Evolutionary conservation across 2,888 invertebrate species (phyloP).

Genomic region (Apoderus coryli): DNA sequence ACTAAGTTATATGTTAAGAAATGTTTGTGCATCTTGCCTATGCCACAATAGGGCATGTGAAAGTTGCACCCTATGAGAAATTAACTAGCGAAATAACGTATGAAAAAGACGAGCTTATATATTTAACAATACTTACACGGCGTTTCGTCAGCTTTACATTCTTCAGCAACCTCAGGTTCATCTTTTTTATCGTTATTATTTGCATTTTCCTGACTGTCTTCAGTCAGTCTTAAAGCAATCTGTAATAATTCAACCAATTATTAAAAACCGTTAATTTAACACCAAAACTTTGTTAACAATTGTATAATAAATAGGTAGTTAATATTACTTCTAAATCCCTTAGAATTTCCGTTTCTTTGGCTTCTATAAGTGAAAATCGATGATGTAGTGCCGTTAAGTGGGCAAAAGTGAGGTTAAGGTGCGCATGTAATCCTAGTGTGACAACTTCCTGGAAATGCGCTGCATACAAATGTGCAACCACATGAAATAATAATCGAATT

Average conservation of each 20-base stretch:
- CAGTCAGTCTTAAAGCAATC: constrained; percentile 50
- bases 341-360: constrained; percentile 90
- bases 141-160: constrained; percentile 10
- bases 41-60: too few species aligned
- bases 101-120: too few species aligned
- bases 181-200: constrained; percentile 21
- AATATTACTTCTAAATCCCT: constrained; percentile 76
- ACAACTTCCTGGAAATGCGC: constrained; percentile 94
- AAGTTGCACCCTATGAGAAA: too few species aligned
- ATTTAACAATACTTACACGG: too few species aligned
- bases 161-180: constrained; percentile 9
- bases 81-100: too few species aligned
- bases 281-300: too few species aligned
- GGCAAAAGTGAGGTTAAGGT: constrained; percentile 94
- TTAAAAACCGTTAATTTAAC: background rate
- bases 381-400: constrained; percentile 79
- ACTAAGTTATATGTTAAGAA: too few species aligned
- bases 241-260: constrained; percentile 4
- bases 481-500: constrained; percentile 91
- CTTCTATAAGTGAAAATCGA: constrained; percentile 84
- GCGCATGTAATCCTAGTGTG: constrained; percentile 85
- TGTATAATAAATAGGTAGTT: too few species aligned
- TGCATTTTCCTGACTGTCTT: constrained; percentile 31
- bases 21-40: too few species aligned
- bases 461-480: constrained; percentile 95